phyloP scores from a whole-genome alignment of 2,113 vertebrate genomes.

The Climacteris rufus region DNA sequence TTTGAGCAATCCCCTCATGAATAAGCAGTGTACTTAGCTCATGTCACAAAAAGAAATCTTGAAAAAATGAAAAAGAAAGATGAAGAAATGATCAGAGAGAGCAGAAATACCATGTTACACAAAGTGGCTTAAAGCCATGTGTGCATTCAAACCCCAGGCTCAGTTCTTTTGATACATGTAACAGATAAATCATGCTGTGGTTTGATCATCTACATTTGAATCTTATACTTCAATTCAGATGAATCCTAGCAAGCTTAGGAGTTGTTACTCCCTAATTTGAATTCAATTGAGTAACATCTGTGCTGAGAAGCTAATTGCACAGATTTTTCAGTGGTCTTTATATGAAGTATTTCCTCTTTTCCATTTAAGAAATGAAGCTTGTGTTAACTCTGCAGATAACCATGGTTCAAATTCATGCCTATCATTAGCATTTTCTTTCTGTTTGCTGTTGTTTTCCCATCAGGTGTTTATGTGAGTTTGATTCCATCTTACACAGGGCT shows the following conservation, averaged over 20 bases:
- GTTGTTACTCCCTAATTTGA: not conserved
- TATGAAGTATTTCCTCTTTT: not conserved
- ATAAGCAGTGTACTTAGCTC: not conserved
- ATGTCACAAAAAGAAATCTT: not conserved
- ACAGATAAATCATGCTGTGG: not conserved
- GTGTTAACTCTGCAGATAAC: not conserved
- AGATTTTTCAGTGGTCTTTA: not conserved
- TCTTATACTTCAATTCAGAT: not conserved
- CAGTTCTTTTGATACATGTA: not conserved
- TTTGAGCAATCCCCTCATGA: not conserved
- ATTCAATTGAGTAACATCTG: slow-evolving; percentile 26
- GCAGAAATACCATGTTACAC: not conserved
- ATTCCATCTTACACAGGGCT: not conserved
- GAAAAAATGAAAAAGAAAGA: not conserved
- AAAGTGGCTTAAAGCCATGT: not conserved
- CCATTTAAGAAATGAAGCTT: not conserved
- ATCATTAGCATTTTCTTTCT: not conserved
- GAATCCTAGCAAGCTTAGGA: not conserved
- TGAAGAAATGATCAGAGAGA: not conserved
- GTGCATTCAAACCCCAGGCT: not conserved
- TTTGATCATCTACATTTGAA: slow-evolving; percentile 25
- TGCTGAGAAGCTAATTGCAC: slow-evolving; percentile 21
- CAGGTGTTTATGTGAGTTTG: not conserved
- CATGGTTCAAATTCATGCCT: not conserved
- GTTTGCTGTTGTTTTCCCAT: not conserved